These are phyloP conservation scores for Tortrix viridana DNA, from an alignment of 2,888 invertebrate species.

Conservation along the genomic window DNA sequence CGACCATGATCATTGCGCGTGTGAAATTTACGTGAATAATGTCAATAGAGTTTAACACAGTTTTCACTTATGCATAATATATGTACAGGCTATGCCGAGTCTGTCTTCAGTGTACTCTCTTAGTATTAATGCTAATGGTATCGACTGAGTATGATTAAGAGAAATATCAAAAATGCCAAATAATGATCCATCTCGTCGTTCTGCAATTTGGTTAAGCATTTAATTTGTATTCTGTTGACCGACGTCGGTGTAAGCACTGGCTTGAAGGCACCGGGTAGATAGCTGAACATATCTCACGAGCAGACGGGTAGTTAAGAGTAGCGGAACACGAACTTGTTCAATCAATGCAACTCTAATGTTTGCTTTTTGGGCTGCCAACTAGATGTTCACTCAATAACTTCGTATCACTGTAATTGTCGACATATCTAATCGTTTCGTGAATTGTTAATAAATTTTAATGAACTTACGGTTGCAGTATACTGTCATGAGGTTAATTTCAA, in stretches of 20 bases:
- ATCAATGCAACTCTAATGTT: slow-evolving; percentile 23
- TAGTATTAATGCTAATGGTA: slow-evolving; percentile 69
- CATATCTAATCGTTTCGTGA: slow-evolving; percentile 82
- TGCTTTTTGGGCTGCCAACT: slow-evolving; percentile 41
- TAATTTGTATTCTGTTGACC: slow-evolving; percentile 59
- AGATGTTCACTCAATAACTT: slow-evolving; percentile 70
- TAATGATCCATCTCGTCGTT: slow-evolving; percentile 56
- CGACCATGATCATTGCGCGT: slow-evolving; percentile 43
- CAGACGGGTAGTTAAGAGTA: slow-evolving; percentile 14
- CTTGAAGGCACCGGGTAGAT: slow-evolving; percentile 15
- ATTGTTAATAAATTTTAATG: slow-evolving; percentile 78
- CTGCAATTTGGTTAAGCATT: slow-evolving; percentile 76
- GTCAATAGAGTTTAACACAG: slow-evolving; percentile 13
- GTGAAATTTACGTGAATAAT: slow-evolving; percentile 23
- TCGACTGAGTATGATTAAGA: slow-evolving; percentile 80
- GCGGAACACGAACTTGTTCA: slow-evolving; percentile 3
- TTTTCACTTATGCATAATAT: slow-evolving; percentile 32
- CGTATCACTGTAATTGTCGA: slow-evolving; percentile 78
- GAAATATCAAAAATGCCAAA: slow-evolving; percentile 56
- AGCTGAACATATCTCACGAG: slow-evolving; percentile 28
- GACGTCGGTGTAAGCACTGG: slow-evolving; percentile 12
- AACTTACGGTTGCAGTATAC: slow-evolving; percentile 80
- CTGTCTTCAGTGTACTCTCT: slow-evolving; percentile 54
- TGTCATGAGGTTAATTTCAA: slow-evolving; percentile 76
- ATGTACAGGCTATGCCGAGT: slow-evolving; percentile 37